Conservation (phyloP, 2,113 vertebrate genomes). For the Oceanites oceanicus region DNA sequence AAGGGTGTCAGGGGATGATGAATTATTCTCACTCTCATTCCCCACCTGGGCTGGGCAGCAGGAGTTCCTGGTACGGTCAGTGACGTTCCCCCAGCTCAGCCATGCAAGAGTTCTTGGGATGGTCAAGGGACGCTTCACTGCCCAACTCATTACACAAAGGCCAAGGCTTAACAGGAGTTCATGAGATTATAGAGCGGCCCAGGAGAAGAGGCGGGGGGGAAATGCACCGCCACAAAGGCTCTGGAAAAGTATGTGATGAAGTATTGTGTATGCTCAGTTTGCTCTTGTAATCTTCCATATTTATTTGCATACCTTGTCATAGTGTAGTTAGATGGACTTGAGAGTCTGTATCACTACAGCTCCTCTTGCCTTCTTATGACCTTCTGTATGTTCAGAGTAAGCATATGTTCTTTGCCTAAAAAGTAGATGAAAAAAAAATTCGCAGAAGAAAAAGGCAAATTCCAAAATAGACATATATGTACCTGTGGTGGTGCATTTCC, state of each 20-base stretch:
- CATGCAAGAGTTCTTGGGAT: too few species aligned
- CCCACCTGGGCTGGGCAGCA: too few species aligned
- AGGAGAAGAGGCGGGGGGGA: too few species aligned
- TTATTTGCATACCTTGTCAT: neutral
- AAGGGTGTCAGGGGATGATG: too few species aligned
- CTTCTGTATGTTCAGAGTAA: neutral
- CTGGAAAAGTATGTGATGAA: neutral
- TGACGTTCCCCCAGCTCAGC: too few species aligned
- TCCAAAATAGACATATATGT: neutral
- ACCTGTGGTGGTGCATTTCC: too few species aligned
- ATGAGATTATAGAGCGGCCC: too few species aligned
- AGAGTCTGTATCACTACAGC: neutral
- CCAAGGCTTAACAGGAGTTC: too few species aligned
- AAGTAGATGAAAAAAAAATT: neutral
- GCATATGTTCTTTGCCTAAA: neutral
- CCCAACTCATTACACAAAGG: too few species aligned
- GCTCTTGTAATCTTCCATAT: neutral
- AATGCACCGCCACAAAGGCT: neutral
- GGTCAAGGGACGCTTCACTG: too few species aligned
- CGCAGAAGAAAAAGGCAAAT: neutral
- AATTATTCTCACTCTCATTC: too few species aligned
- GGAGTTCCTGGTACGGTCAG: too few species aligned
- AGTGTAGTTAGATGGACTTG: neutral
- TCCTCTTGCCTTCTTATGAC: neutral
- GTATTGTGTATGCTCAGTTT: neutral